These are phyloP conservation scores for Oncorhynchus mykiss DNA, from an alignment of 2,113 vertebrate species.

Conservation along the genomic window DNA sequence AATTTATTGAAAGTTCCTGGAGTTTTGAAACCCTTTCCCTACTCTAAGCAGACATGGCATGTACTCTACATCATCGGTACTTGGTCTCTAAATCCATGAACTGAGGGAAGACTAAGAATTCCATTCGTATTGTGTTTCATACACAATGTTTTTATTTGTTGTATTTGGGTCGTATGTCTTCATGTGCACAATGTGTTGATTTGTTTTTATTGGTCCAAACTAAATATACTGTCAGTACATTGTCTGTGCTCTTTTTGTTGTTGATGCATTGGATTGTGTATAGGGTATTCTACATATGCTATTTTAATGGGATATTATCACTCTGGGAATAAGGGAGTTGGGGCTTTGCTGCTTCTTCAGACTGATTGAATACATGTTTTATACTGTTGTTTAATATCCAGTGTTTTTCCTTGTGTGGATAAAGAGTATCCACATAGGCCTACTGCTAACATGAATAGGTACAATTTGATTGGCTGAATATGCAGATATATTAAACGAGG, in stretches of 20 bases:
- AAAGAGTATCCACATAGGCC: too few species aligned
- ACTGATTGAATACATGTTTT: conserved; percentile 9
- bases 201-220: conserved; percentile 14
- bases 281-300: conserved; percentile 3
- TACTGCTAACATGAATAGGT: too few species aligned
- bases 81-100: background rate
- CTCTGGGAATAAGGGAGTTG: conserved; percentile 10
- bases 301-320: conserved; percentile 5
- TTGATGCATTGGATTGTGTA: conserved; percentile 31
- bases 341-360: conserved; percentile 13
- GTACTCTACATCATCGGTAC: background rate
- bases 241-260: conserved; percentile 28
- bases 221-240: background rate
- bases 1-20: too few species aligned
- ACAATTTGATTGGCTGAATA: too few species aligned
- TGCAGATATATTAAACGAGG: background rate
- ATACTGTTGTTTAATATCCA: background rate
- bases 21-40: too few species aligned
- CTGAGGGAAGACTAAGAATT: background rate
- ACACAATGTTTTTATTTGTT: background rate
- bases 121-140: background rate
- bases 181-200: background rate
- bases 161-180: background rate
- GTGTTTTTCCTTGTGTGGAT: background rate
- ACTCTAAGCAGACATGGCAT: too few species aligned